Conservation (phyloP, 1,140 invertebrate genomes). For the Meloidogyne exigua region DNA sequence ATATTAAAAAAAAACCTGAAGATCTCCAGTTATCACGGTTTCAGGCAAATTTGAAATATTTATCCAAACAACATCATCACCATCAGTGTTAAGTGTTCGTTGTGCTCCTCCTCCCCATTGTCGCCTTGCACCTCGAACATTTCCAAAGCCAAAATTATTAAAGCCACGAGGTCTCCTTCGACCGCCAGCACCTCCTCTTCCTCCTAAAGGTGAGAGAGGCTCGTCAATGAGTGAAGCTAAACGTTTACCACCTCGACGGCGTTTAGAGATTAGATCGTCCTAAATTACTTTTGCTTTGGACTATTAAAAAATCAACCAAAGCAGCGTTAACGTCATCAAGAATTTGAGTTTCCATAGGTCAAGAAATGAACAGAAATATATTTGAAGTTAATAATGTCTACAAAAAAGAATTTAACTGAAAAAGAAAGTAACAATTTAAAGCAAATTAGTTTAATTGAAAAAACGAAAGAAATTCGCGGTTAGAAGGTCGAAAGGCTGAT, state of each 20-base stretch:
- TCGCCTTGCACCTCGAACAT: neutral
- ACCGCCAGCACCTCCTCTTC: neutral
- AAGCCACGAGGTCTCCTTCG: neutral
- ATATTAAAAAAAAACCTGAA: slow-evolving; percentile 8
- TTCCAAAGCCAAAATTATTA: neutral
- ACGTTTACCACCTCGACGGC: slow-evolving; percentile 6
- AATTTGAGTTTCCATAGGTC: neutral
- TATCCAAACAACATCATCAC: slow-evolving; percentile 26
- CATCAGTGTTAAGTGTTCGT: neutral
- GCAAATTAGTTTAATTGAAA: neutral
- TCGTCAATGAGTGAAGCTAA: slow-evolving; percentile 2
- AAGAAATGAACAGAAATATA: neutral
- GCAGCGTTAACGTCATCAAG: neutral
- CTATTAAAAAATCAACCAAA: neutral
- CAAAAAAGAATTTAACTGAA: neutral
- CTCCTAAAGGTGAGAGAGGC: neutral
- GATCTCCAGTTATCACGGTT: slow-evolving; percentile 17
- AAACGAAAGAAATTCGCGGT: neutral
- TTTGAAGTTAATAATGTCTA: neutral
- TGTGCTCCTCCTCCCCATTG: neutral
- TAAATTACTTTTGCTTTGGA: slow-evolving; percentile 10
- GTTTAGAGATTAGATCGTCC: slow-evolving; percentile 19
- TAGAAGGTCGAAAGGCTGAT: neutral
- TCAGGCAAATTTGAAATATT: slow-evolving; percentile 26
- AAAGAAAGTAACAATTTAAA: neutral